These are phyloP conservation scores for Apodemia zela DNA, from an alignment of 2,888 invertebrate genomes.

Conservation along the genomic window DNA sequence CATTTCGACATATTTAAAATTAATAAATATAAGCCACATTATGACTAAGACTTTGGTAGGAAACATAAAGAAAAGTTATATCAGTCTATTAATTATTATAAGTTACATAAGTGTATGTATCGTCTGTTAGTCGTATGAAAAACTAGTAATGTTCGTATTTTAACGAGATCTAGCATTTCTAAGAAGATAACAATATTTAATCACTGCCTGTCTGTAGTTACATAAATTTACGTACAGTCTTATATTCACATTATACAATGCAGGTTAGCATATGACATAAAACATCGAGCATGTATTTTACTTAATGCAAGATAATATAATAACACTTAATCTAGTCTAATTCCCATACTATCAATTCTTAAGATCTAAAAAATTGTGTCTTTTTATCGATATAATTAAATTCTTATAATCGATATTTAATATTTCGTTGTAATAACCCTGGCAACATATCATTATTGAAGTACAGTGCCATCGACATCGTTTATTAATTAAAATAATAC, in stretches of 20 bases:
- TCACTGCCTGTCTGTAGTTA: conserved; percentile 27
- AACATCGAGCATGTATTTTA: conserved; percentile 24
- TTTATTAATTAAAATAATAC: conserved; percentile 33
- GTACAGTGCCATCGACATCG: conserved; percentile 40
- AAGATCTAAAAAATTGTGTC: background rate
- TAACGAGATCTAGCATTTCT: conserved; percentile 75
- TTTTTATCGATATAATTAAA: conserved; percentile 11
- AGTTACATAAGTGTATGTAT: conserved; percentile 19
- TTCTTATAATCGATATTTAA: conserved; percentile 24
- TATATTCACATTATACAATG: conserved; percentile 56
- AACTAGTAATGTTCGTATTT: conserved; percentile 22
- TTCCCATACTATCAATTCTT: conserved; percentile 5
- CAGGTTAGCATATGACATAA: conserved; percentile 16
- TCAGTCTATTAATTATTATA: conserved; percentile 48
- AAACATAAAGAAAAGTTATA: conserved; percentile 45
- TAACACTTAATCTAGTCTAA: background rate
- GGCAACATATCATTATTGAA: conserved; percentile 35
- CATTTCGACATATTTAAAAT: conserved; percentile 18
- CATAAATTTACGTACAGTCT: conserved; percentile 59
- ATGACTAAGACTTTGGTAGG: conserved; percentile 72
- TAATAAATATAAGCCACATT: conserved; percentile 35
- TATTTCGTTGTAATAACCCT: conserved; percentile 37
- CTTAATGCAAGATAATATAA: background rate
- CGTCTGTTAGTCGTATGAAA: conserved; percentile 6
- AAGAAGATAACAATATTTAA: conserved; percentile 42